Percentiles rank a stretch among this genome's conserved stretches.
Conservation (phyloP, 2,113 vertebrate genomes). For the Austrofundulus limnaeus region DNA sequence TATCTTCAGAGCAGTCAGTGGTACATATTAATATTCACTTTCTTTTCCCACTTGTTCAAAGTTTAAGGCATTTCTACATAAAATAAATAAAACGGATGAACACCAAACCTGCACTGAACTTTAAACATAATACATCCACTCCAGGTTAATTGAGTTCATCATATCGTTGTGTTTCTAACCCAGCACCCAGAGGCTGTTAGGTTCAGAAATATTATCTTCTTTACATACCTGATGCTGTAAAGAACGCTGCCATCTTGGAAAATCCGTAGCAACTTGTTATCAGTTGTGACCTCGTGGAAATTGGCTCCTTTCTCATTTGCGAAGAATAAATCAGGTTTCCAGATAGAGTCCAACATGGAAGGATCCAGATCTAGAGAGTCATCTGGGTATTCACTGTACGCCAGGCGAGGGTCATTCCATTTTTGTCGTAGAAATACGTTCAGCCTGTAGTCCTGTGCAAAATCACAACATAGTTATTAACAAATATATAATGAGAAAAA, state of each 20-base stretch:
- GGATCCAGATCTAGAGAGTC: constrained; percentile 91
- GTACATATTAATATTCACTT: background rate
- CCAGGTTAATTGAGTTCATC: background rate
- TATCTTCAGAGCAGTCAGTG: background rate
- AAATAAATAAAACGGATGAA: background rate
- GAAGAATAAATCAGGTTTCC: constrained; percentile 95
- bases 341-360: constrained; percentile 94
- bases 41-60: background rate
- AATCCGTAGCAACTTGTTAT: constrained; percentile 93
- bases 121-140: background rate
- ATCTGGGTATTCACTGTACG: constrained; percentile 90
- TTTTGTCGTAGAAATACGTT: constrained; percentile 92
- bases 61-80: background rate
- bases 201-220: background rate
- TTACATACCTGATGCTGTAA: constrained; percentile 89
- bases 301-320: constrained; percentile 93
- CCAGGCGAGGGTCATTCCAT: constrained; percentile 92
- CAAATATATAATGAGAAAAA: constrained; percentile 12
- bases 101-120: background rate
- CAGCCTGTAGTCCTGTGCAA: constrained; percentile 87
- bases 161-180: background rate
- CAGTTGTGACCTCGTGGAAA: constrained; percentile 92
- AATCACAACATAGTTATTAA: constrained; percentile 35
- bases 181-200: background rate
- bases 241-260: constrained; percentile 93